Base-by-base conservation (phyloP, 2,113 vertebrate species). In the Ceratotherium simum region DNA sequence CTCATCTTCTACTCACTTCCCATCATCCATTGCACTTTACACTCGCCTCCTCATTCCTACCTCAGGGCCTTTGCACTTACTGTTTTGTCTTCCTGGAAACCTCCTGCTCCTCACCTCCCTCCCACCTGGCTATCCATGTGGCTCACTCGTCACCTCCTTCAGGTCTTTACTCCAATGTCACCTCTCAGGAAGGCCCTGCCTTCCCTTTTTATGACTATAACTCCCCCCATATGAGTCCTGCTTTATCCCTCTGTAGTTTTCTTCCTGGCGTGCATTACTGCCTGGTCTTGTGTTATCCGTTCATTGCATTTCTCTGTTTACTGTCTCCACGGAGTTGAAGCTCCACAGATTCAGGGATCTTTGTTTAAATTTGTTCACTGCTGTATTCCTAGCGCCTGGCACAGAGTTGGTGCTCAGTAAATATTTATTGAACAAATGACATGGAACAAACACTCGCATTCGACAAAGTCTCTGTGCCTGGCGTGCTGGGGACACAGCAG, bases 371-470 rank as follows among this genome's bases (percentile, higher is more conserved):
- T 67, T 72, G 36, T 93, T 65, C 20, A 2, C 11, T 14, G 25
- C 51, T 27, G 29, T 51, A 9, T 46, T 54, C 29, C 51, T 29
- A 33, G 94, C 0, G 0, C 42, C 46, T n/a, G 75, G 51, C 72
- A 29, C 62, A 60, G 88, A 87, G 54, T 20, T 17, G 3, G 36
- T 67, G 86, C 60, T 96, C 46, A 6, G 96, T 73, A 81, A 78
- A 93, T 82, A 93, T 91, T 95, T 95, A 46, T 23, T 6, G 76
- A 75, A 65, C n/a, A n/a, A 46, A 51, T 36, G 36, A 70, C 36
- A 14, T 46, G 51, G 18, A 48, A 60, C 25, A 69, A n/a, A 70
- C 33, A 6, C n/a, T 48, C 27, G 4, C 20, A 9, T 36, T 62
- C 29, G 83, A 70, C 90, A 69, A 81, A 84, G 31, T 36, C 46